Evolutionary conservation across 2,888 invertebrate genomes (phyloP), one percentile per base, ranked within the genome.

Genomic region (Drosophila demipolita): DNA sequence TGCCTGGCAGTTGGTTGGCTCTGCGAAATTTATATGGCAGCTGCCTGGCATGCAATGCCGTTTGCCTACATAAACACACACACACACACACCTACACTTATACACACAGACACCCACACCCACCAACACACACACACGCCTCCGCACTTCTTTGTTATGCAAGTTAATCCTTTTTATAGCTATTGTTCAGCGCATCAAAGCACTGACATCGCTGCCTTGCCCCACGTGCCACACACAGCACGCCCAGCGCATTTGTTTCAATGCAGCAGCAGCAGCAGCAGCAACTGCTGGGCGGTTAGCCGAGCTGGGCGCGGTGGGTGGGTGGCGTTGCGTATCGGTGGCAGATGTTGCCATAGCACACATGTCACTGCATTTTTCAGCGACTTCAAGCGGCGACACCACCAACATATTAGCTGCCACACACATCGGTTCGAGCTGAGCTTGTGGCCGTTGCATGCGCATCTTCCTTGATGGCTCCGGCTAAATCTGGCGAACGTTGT

Each of bases 311-410:
- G 8, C 12, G n/a, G 40, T 20, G 2, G 35, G 32, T 23, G 32
- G 17, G 0, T 49, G 32, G 35, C 33, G 42, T 29, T 29, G 20
- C 5, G 9, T 9, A 29, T n/a, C 35, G 62, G 55, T 33, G 48
- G 66, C 60, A 67, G 79, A 66, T 58, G 72, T 61, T 59, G 87
- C 85, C 79, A 68, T 74, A 87, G 87, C 82, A 84, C 90, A 90
- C 90, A 90, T 87, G 90, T 87, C 86, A 90, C 84, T 87, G 90
- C 89, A 87, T 90, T 87, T 87, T 87, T 87, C 87, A 89, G 73
- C 87, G 83, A 66, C 84, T 79, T 68, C 58, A 65, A 77, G 88
- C 75, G 90, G 77, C 88, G 85, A 82, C 82, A 85, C 88, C 68
- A 66, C 75, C 81, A 90, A 86, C 90, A 86, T 86, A 86, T 89